Evolutionary conservation across 92 coral and sea anemone genomes (phyloP).

Genomic region (Zoanthus solanderi): DNA sequence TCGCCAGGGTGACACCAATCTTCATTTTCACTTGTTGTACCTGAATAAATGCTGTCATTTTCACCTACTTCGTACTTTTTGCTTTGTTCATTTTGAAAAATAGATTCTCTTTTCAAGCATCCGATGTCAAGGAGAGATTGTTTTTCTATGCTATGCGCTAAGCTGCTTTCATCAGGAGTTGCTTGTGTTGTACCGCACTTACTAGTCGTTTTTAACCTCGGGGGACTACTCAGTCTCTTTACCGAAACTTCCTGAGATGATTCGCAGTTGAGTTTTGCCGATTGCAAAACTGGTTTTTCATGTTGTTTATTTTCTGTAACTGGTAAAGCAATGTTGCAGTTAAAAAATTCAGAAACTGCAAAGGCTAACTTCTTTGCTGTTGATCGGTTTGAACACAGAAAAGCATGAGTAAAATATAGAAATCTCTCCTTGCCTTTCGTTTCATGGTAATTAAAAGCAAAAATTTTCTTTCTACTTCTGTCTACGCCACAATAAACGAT

Average conservation of each 20-base stretch:
- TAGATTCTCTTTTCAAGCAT: background rate
- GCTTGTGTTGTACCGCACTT: background rate
- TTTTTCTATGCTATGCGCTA: background rate
- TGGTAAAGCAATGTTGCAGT: background rate
- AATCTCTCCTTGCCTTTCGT: conserved; percentile 56
- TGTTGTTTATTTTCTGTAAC: conserved; percentile 1
- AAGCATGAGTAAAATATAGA: conserved; percentile 72
- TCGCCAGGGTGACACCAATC: background rate
- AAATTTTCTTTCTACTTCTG: conserved; percentile 66
- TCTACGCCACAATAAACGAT: conserved; percentile 92
- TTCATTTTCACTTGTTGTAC: background rate
- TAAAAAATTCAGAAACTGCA: conserved; percentile 58
- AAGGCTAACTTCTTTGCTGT: conserved; percentile 69
- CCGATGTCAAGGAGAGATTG: background rate
- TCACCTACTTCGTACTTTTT: background rate
- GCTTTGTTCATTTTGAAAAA: conserved; percentile 6
- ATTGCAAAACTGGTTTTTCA: background rate
- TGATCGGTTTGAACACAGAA: conserved; percentile 62
- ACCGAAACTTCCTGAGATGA: background rate
- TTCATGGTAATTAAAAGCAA: conserved; percentile 78
- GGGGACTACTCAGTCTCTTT: background rate
- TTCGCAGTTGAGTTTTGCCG: background rate
- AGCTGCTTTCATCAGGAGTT: background rate
- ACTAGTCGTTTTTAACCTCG: background rate
- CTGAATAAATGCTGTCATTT: background rate